Conservation (phyloP, 2,797 vertebrate species). For the Pempheris klunzingeri region DNA sequence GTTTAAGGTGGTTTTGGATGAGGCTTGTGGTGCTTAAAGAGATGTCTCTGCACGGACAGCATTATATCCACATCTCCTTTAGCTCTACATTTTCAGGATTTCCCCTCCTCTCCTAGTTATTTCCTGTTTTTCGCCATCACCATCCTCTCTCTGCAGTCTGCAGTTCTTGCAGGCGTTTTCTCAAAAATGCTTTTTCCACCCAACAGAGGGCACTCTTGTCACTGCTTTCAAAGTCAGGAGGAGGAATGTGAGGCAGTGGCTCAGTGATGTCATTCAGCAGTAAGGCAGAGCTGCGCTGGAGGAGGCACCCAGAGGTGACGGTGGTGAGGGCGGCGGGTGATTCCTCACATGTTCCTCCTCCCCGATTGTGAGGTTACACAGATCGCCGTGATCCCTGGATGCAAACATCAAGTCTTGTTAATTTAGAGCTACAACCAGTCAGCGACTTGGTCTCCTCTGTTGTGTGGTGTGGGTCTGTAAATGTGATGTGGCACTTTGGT, state of each 20-base stretch:
- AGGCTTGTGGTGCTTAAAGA: neutral
- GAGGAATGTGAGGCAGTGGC: slow-evolving; percentile 73
- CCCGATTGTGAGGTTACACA: slow-evolving; percentile 13
- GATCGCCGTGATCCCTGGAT: neutral
- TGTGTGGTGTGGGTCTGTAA: neutral
- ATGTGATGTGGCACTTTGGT: slow-evolving; percentile 50
- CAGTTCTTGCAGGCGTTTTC: slow-evolving; percentile 29
- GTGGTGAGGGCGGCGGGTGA: slow-evolving; percentile 38
- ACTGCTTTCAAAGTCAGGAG: slow-evolving; percentile 44
- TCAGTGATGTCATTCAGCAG: slow-evolving; percentile 77
- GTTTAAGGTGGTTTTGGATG: neutral
- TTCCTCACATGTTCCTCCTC: slow-evolving; percentile 46
- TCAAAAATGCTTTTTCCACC: neutral
- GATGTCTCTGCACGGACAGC: neutral
- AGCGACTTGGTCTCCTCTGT: neutral
- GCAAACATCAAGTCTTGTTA: neutral
- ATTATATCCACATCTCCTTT: neutral
- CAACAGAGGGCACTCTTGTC: slow-evolving; percentile 73
- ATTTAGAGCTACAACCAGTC: neutral
- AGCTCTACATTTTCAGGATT: slow-evolving; percentile 35
- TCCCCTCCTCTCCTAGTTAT: slow-evolving; percentile 31
- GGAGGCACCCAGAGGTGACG: slow-evolving; percentile 58
- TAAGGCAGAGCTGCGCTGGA: slow-evolving; percentile 48
- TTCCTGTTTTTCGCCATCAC: slow-evolving; percentile 57
- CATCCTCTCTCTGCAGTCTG: slow-evolving; percentile 4